Conservation (phyloP, 2,888 invertebrate species). For the Liopterus haemorrhoidalis region DNA sequence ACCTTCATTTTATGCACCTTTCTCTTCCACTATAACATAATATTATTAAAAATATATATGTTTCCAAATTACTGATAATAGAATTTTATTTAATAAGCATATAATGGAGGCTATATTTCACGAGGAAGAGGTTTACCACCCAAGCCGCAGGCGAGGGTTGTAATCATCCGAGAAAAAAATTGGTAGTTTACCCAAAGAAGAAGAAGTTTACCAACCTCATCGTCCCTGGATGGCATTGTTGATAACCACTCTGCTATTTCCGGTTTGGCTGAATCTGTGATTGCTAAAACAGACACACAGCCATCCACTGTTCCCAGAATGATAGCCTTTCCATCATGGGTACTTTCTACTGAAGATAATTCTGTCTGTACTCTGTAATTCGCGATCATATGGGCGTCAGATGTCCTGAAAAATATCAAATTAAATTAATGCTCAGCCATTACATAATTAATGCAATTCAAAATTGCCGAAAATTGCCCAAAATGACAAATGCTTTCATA, state of each 20-base stretch:
- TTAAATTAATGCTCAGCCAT: slow-evolving; percentile 2
- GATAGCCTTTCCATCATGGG: slow-evolving; percentile 73
- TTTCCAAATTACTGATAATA: slow-evolving; percentile 7
- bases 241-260: slow-evolving; percentile 60
- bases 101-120: too few species aligned
- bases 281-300: slow-evolving; percentile 82
- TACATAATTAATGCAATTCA: not conserved
- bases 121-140: too few species aligned
- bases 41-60: slow-evolving; percentile 16
- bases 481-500: not conserved
- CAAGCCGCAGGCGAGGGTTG: too few species aligned
- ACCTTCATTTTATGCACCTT: slow-evolving; percentile 61
- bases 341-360: slow-evolving; percentile 79
- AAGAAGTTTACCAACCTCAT: slow-evolving; percentile 47
- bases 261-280: slow-evolving; percentile 61
- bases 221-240: slow-evolving; percentile 65
- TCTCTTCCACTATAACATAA: slow-evolving; percentile 60
- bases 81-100: too few species aligned
- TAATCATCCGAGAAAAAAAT: too few species aligned
- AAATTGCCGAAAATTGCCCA: too few species aligned
- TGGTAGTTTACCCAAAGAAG: not conserved
- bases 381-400: slow-evolving; percentile 86
- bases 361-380: slow-evolving; percentile 89
- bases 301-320: slow-evolving; percentile 91
- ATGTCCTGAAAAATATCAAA: slow-evolving; percentile 52